Evolutionary conservation across 2,797 vertebrate species (phyloP), one percentile per base, ranked within the genome.

Genomic region (Avahi laniger): DNA sequence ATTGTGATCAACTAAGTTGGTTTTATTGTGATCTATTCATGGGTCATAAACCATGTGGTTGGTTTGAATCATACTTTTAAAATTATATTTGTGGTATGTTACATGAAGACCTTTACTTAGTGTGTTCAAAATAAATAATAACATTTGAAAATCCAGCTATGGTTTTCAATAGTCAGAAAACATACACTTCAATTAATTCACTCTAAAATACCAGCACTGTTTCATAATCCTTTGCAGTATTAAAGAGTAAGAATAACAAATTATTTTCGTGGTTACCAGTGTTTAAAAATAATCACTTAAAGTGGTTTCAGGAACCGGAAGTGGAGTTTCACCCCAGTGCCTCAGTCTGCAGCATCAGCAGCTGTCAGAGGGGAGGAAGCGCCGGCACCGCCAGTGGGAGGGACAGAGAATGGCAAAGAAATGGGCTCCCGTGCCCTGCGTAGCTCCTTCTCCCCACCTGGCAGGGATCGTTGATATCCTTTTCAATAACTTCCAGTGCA

Each of bases 241-340:
- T 95, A 98, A 97, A 95, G 1, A 97, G 69, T 52, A 95, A 83
- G 97, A 97, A 93, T 15, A 13, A 87, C 17, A 93, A 80, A 97
- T 94, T 95, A 93, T 92, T 97, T 97, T 83, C 38, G 72, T 72
- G 59, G 93, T 96, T 95, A 93, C 91, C 65, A 46, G 43, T 2
- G n/a, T 86, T 93, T 95, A 95, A 96, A 98, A 81, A 96, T 20
- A 95, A 82, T 85, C 92, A 87, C 30, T 90, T 94, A 63, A 0
- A 88, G 59, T 30, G 33, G 4, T 93, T 95, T 79, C 76, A 73
- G 63, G 54, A 94, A 92, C 46, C 87, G 82, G 96, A 20, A 69
- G 50, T 50, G 75, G 46, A 89, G 72, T 72, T 72, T 81, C 69
- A 75, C 24, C n/a, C 67, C 67, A 93, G 97, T 59, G 88, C 94